Conservation (phyloP, 2,797 vertebrate genomes). For the Enteromius anoplus region DNA sequence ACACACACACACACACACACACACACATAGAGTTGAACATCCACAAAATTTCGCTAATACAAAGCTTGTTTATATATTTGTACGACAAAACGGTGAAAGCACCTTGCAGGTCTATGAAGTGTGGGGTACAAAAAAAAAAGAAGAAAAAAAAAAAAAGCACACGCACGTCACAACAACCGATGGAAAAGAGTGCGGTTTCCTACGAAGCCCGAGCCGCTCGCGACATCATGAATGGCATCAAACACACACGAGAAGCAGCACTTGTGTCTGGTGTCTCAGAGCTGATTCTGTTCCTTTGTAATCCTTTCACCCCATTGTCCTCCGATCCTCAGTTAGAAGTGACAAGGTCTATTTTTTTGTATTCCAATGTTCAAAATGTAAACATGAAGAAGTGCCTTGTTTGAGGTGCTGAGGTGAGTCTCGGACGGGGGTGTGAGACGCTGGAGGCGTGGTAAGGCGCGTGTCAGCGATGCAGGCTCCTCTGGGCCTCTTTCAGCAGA, state of each 20-base stretch:
- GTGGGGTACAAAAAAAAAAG: slow-evolving; percentile 66
- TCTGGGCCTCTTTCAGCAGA: slow-evolving; percentile 97
- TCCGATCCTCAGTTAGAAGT: slow-evolving; percentile 74
- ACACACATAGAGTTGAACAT: slow-evolving; percentile 71
- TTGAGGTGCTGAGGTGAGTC: slow-evolving; percentile 91
- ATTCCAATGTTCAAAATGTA: slow-evolving; percentile 95
- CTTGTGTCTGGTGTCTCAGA: slow-evolving; percentile 75
- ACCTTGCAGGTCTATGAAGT: slow-evolving; percentile 77
- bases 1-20: slow-evolving; percentile 75
- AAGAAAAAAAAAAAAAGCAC: slow-evolving; percentile 55
- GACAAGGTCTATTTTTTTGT: slow-evolving; percentile 69
- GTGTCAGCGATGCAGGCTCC: slow-evolving; percentile 94
- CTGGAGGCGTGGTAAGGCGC: slow-evolving; percentile 78
- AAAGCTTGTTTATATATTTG: slow-evolving; percentile 71
- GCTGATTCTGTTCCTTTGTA: slow-evolving; percentile 74
- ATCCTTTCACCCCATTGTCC: slow-evolving; percentile 64
- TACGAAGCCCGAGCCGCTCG: slow-evolving; percentile 70
- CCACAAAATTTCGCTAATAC: slow-evolving; percentile 72
- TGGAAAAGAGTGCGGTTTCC: slow-evolving; percentile 74
- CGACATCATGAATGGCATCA: slow-evolving; percentile 56
- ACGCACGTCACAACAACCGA: slow-evolving; percentile 76
- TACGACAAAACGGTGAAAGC: slow-evolving; percentile 77
- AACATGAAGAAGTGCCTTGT: slow-evolving; percentile 97
- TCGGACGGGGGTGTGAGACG: slow-evolving; percentile 63
- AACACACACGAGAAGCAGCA: slow-evolving; percentile 74